These are phyloP conservation scores for Odontomachus brunneus DNA, from an alignment of 1,140 invertebrate genomes.

Conservation along the genomic window DNA sequence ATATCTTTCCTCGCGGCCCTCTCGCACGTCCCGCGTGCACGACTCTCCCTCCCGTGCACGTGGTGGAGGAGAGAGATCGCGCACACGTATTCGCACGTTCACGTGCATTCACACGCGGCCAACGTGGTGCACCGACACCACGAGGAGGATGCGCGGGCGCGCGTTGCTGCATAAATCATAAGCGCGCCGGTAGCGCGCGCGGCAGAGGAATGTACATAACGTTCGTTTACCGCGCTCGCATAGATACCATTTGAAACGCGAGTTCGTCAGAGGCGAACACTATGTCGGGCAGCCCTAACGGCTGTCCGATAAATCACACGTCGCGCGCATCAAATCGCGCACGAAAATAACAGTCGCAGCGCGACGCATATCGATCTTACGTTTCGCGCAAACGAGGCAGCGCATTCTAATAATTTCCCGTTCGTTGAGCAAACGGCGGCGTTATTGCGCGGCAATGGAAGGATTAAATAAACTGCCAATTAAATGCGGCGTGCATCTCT, in stretches of 20 bases:
- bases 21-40: slow-evolving; percentile 47
- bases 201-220: slow-evolving; percentile 74
- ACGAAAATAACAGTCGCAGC: slow-evolving; percentile 9
- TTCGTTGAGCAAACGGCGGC: too few relatives aligned
- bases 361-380: too few relatives aligned
- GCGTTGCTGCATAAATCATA: slow-evolving; percentile 78
- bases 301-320: slow-evolving; percentile 45
- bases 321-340: slow-evolving; percentile 26
- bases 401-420: too few relatives aligned
- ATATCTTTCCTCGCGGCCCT: slow-evolving; percentile 73
- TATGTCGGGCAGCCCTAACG: slow-evolving; percentile 38
- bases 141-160: too few relatives aligned
- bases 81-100: slow-evolving; percentile 2
- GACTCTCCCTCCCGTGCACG: slow-evolving; percentile 43
- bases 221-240: slow-evolving; percentile 65
- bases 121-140: too few relatives aligned
- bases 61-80: not conserved
- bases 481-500: slow-evolving; percentile 3
- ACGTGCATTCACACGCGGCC: not conserved
- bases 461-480: slow-evolving; percentile 6
- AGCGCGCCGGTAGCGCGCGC: slow-evolving; percentile 75
- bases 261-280: slow-evolving; percentile 18
- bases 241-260: slow-evolving; percentile 68
- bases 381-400: too few relatives aligned
- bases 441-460: not conserved